Percentiles rank a stretch among this genome's conserved stretches.
These are phyloP conservation scores for Aradophagus sp. DNA, from an alignment of 1,140 invertebrate genomes.

Conservation along the genomic window DNA sequence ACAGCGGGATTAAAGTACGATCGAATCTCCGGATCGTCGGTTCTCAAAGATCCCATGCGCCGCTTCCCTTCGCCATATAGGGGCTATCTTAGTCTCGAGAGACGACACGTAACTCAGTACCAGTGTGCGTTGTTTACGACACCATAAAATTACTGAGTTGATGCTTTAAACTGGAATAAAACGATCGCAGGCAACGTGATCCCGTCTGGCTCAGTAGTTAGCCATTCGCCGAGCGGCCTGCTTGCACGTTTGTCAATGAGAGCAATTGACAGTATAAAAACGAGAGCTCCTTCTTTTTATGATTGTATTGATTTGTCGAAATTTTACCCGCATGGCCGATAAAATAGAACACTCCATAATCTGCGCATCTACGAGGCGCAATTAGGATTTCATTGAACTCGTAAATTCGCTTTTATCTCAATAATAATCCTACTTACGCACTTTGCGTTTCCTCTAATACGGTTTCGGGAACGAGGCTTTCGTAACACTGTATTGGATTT, in stretches of 20 bases:
- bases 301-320: slow-evolving; percentile 22
- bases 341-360: too few relatives aligned
- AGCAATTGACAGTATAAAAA: slow-evolving; percentile 35
- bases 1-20: slow-evolving; percentile 54
- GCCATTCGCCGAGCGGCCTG: slow-evolving; percentile 33
- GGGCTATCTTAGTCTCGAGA: slow-evolving; percentile 55
- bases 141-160: slow-evolving; percentile 71
- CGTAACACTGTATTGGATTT: too few relatives aligned
- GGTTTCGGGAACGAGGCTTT: too few relatives aligned
- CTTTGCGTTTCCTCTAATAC: too few relatives aligned
- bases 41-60: slow-evolving; percentile 51
- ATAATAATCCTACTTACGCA: too few relatives aligned
- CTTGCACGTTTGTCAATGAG: slow-evolving; percentile 41
- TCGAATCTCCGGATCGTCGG: slow-evolving; percentile 52
- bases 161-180: slow-evolving; percentile 70
- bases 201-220: slow-evolving; percentile 57
- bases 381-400: too few relatives aligned
- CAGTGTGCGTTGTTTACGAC: slow-evolving; percentile 69
- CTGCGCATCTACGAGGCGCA: too few relatives aligned
- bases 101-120: slow-evolving; percentile 70
- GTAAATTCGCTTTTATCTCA: too few relatives aligned
- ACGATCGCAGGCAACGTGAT: slow-evolving; percentile 63
- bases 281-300: slow-evolving; percentile 23
- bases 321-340: too few relatives aligned
- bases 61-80: slow-evolving; percentile 50